These are phyloP conservation scores for Hirtodrosophila duncani DNA, from an alignment of 2,888 invertebrate species.

Conservation along the genomic window DNA sequence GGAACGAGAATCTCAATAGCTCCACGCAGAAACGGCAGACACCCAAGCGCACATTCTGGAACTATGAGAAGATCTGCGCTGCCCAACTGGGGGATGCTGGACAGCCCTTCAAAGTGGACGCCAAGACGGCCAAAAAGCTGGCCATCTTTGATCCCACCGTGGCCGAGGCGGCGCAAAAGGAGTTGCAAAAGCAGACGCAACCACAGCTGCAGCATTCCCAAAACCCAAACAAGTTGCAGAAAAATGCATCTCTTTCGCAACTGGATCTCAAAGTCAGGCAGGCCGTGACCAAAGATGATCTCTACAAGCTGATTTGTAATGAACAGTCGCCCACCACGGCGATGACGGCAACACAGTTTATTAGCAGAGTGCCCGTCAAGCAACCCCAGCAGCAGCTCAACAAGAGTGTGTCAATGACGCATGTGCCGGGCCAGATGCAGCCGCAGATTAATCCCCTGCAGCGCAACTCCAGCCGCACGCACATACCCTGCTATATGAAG, in stretches of 20 bases:
- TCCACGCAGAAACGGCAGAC: slow-evolving; percentile 72
- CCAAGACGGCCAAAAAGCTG: slow-evolving; percentile 74
- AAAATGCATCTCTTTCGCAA: slow-evolving; percentile 77
- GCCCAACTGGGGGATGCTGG: slow-evolving; percentile 67
- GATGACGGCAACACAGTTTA: slow-evolving; percentile 23
- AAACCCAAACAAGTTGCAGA: slow-evolving; percentile 61
- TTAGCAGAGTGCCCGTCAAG: slow-evolving; percentile 71
- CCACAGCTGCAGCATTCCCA: slow-evolving; percentile 18
- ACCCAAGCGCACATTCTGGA: slow-evolving; percentile 76
- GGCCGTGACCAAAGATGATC: slow-evolving; percentile 77
- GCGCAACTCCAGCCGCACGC: slow-evolving; percentile 73
- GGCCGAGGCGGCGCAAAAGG: slow-evolving; percentile 74
- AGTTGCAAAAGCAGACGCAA: slow-evolving; percentile 61
- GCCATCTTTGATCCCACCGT: slow-evolving; percentile 76
- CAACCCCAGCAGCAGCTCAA: slow-evolving; percentile 18
- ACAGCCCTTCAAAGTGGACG: slow-evolving; percentile 73
- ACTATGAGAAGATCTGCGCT: slow-evolving; percentile 77
- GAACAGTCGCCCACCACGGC: slow-evolving; percentile 61
- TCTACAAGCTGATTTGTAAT: slow-evolving; percentile 77
- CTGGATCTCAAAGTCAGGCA: slow-evolving; percentile 76
- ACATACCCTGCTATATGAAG: slow-evolving; percentile 77
- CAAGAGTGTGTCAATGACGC: slow-evolving; percentile 77
- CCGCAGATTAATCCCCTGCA: slow-evolving; percentile 26
- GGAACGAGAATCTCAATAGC: slow-evolving; percentile 76
- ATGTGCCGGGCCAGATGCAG: slow-evolving; percentile 65